Base-by-base conservation (phyloP, 1,140 invertebrate species). In the Panulirus ornatus region DNA sequence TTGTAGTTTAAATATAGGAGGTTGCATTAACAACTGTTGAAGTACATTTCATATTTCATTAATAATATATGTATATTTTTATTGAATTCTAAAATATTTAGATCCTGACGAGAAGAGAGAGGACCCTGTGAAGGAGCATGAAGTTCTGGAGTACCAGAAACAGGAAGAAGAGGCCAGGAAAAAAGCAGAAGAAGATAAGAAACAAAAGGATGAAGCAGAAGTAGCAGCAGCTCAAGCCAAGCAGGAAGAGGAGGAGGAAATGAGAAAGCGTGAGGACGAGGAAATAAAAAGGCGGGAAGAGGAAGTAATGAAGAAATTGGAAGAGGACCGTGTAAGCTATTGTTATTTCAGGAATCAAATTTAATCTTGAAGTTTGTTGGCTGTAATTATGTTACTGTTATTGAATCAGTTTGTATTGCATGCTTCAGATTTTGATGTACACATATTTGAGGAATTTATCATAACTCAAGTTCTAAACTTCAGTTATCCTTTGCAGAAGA, bases 241-340 rank as follows among this genome's bases (percentile, higher is more conserved):
- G 30, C 47, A 84, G 22, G 42, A 44, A 19, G 38, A 71, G 40
- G 82, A 84, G 38, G 82, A 70, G 19, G 27, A 44, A 8, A 42
- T 9, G 71, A 36, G 42, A 3, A 84, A 84, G 36, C 11, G 58
- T 27, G 66, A 71, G 38, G 82, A 84, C 38, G 82, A 84, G 42
- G 58, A 70, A 27, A 44, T 36, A 51, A 70, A 34, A n/a, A 66
- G 66, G 22, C 58, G 42, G 8, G 63, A 83, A 36, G 81, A 84
- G 40, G 82, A 84, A 71, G 66, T 71, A 40, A 70, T 84, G 51
- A 84, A 30, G n/a, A 84, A 84, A 47, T n/a, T 27, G 36, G 78
- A 81, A 44, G 78, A 81, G 58, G 82, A 84, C 30, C 82, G 66
- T 42, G 82, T 84, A 71, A 44, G 42, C 27, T 58, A 27, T 36